phyloP scores from a whole-genome alignment of 1,140 invertebrate species.

The Pseudachorutes palmiensis region DNA sequence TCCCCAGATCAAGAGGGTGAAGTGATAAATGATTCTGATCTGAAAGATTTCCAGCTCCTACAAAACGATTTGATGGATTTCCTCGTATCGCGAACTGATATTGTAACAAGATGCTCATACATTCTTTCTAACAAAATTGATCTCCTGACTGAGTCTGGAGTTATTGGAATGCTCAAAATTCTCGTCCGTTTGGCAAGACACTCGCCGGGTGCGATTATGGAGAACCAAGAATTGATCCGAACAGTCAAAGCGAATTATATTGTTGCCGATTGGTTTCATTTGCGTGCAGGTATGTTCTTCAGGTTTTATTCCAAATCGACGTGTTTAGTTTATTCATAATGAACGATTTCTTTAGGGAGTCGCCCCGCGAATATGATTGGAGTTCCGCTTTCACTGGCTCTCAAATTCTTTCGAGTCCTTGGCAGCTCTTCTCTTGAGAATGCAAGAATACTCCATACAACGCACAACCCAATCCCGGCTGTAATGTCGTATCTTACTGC shows the following conservation, averaged over 20 bases:
- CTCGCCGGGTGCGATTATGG: slow-evolving; percentile 42
- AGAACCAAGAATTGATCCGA: slow-evolving; percentile 9
- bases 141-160: slow-evolving; percentile 28
- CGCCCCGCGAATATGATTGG: slow-evolving; percentile 3
- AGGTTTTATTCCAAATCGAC: neutral
- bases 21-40: slow-evolving; percentile 54
- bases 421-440: slow-evolving; percentile 17
- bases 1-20: slow-evolving; percentile 42
- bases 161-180: slow-evolving; percentile 43
- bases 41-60: slow-evolving; percentile 74
- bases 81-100: slow-evolving; percentile 41
- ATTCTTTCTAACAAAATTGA: slow-evolving; percentile 9
- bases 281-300: slow-evolving; percentile 9
- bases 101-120: slow-evolving; percentile 20
- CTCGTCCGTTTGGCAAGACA: slow-evolving; percentile 44
- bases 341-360: neutral
- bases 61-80: slow-evolving; percentile 60
- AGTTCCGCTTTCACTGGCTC: slow-evolving; percentile 12
- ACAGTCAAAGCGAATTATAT: slow-evolving; percentile 15
- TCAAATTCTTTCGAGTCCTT: slow-evolving; percentile 28
- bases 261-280: slow-evolving; percentile 19
- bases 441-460: slow-evolving; percentile 15
- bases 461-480: slow-evolving; percentile 18
- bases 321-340: neutral
- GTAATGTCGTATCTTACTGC: slow-evolving; percentile 26